Evolutionary conservation across 2,888 invertebrate genomes (phyloP).

Genomic region (Autographa gamma): DNA sequence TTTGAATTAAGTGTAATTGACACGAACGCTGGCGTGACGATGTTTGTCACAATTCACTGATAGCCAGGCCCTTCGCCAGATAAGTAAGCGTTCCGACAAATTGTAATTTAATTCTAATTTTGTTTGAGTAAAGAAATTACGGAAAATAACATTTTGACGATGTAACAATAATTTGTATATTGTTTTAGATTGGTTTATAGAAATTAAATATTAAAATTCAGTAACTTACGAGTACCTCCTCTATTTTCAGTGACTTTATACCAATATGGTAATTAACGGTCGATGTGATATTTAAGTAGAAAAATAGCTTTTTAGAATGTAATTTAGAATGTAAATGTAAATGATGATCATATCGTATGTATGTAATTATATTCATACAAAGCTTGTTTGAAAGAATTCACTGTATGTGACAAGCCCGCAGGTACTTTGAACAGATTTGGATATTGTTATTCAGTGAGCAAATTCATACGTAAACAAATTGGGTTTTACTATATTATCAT

Average conservation of each 20-base stretch:
- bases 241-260: neutral
- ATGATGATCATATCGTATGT: neutral
- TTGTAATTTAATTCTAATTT: constrained; percentile 35
- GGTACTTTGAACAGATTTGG: neutral
- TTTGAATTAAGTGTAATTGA: constrained; percentile 76
- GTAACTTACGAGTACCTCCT: neutral
- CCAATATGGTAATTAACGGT: neutral
- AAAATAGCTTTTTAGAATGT: neutral
- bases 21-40: constrained; percentile 82
- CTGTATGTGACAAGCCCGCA: neutral
- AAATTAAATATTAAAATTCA: neutral
- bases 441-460: neutral
- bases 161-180: neutral
- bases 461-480: neutral
- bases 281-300: neutral
- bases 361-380: neutral
- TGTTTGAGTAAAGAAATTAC: constrained; percentile 12
- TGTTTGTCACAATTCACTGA: constrained; percentile 61
- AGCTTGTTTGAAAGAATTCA: neutral
- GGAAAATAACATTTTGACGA: neutral
- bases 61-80: constrained; percentile 45
- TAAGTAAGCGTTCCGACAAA: constrained; percentile 29
- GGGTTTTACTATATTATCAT: neutral
- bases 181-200: neutral
- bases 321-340: neutral